Evolutionary conservation across 2,797 vertebrate genomes (phyloP).

Genomic region (Danio jaintianensis): DNA sequence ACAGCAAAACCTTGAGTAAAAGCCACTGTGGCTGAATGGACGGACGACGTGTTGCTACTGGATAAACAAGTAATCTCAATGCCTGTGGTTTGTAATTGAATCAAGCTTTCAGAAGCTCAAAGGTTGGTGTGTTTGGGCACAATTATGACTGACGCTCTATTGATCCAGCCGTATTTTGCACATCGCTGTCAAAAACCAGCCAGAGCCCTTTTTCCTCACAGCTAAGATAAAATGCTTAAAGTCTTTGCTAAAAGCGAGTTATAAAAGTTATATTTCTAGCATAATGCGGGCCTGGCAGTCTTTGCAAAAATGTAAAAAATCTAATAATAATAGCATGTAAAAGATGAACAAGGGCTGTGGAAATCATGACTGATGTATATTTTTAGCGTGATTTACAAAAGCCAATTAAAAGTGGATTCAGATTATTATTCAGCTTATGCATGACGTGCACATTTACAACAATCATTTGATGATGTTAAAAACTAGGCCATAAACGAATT

Average conservation of each 20-base stretch:
- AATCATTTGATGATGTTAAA: no score
- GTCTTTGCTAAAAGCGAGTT: neutral
- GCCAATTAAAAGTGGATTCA: no score
- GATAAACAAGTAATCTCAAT: conserved; percentile 35
- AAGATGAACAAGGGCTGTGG: neutral
- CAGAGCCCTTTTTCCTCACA: conserved; percentile 14
- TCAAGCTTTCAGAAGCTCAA: conserved; percentile 22
- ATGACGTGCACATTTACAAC: no score
- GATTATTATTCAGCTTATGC: no score
- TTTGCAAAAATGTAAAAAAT: neutral
- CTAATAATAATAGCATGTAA: neutral
- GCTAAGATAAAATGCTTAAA: neutral
- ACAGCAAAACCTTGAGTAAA: conserved; percentile 8
- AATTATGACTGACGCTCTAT: conserved; percentile 4
- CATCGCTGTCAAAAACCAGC: conserved; percentile 3
- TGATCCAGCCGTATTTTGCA: neutral
- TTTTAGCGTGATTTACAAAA: no score
- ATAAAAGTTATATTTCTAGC: neutral
- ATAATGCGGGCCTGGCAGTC: neutral
- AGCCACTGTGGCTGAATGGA: conserved; percentile 14
- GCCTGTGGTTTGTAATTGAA: conserved; percentile 22
- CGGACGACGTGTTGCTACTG: conserved; percentile 18
- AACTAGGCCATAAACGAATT: no score
- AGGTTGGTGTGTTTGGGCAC: conserved; percentile 29
- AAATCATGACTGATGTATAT: no score